These are phyloP conservation scores for Syncerus caffer DNA, from an alignment of 2,797 vertebrate genomes.

Conservation along the genomic window DNA sequence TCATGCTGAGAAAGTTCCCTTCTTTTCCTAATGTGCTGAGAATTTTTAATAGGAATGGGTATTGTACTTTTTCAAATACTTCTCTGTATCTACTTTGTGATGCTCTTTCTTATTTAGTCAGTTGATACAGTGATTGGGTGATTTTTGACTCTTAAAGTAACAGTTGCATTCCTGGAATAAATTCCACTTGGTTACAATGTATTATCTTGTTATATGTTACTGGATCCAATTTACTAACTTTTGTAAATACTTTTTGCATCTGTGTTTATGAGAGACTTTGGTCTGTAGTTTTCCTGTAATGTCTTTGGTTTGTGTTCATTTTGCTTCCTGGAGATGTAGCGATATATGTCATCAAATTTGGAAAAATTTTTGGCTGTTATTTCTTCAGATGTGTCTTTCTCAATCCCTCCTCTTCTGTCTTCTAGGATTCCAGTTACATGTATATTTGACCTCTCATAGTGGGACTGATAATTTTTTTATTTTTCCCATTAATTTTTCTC, in stretches of 20 bases:
- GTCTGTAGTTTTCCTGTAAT: background rate
- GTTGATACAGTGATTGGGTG: background rate
- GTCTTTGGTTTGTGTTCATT: background rate
- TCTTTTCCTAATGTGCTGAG: background rate
- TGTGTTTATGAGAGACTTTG: background rate
- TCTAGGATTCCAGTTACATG: background rate
- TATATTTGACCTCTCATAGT: background rate
- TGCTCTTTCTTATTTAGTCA: constrained; percentile 24
- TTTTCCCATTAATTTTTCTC: background rate
- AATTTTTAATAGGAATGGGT: background rate
- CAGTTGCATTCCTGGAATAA: background rate
- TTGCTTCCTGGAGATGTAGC: background rate
- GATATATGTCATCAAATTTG: background rate
- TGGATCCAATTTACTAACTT: background rate
- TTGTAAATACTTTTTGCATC: background rate
- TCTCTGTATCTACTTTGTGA: background rate
- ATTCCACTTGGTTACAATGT: background rate
- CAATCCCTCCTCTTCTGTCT: background rate
- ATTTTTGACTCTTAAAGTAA: constrained; percentile 1
- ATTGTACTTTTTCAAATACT: background rate
- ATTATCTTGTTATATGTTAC: background rate
- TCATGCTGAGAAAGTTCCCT: background rate
- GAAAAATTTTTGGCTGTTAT: background rate
- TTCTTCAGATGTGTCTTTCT: constrained; percentile 8
- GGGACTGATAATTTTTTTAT: background rate